Evolutionary conservation across 2,797 vertebrate species (phyloP), one percentile per base, ranked within the genome.

Genomic region (Intellagama lesueurii): DNA sequence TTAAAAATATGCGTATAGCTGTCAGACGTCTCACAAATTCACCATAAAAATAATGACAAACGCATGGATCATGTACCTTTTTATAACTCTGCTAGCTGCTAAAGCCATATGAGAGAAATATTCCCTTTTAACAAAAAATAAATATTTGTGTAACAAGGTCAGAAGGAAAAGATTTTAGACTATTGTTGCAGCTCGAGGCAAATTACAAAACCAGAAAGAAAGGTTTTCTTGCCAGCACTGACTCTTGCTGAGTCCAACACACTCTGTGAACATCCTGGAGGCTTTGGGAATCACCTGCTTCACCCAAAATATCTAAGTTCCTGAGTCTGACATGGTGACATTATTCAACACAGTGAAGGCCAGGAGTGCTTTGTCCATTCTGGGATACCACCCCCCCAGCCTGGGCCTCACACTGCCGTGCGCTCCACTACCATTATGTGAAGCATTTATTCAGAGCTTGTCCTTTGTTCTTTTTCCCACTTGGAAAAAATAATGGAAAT

Each of bases 141-240:
- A 94, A 90, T 95, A 94, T 93, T 94, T 95, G 78, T 89, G 76
- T 78, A 93, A 72, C 30, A 76, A 89, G 0, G 44, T 82, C 89
- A 88, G 83, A 32, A 85, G 78, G 85, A 91, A 91, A 86, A 91
- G 81, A 78, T 92, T 93, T 92, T 90, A 92, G 86, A 90, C 0
- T 4, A 92, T 60, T 89, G 81, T 17, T 91, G 64, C 64, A 88
- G 30, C 81, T 64, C 78, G 1, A 83, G 86, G 76, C 78, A 91
- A 92, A 81, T 92, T 90, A 64, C 28, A 91, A 82, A 92, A 91
- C 60, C 83, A 73, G 85, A 93, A n/a, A 30, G 89, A 22, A 89
- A n/a, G 24, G 14, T 2, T 84, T 92, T 92, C 83, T 93, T 94
- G 89, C 90, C 91, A 95, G 87, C 47, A 89, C 26, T 73, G 94